phyloP scores from a whole-genome alignment of 2,888 invertebrate species.

The Euzophera pinguis region DNA sequence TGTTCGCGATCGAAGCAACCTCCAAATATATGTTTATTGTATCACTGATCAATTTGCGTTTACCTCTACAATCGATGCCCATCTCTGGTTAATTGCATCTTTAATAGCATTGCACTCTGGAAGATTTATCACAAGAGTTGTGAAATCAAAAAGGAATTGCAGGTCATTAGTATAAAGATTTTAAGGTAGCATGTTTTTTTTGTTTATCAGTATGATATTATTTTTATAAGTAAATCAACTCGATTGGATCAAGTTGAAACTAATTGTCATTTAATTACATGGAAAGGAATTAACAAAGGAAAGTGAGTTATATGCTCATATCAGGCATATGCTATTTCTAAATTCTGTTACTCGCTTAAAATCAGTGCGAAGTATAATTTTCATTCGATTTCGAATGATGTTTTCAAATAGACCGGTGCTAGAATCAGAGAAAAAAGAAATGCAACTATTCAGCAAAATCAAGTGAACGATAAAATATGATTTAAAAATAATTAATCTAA shows the following conservation, averaged over 20 bases:
- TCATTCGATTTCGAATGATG: too few relatives aligned
- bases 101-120: slow-evolving; percentile 33
- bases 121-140: slow-evolving; percentile 57
- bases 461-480: too few relatives aligned
- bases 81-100: slow-evolving; percentile 32
- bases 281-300: too few relatives aligned
- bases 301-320: too few relatives aligned
- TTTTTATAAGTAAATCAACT: slow-evolving; percentile 40
- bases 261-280: too few relatives aligned
- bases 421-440: too few relatives aligned
- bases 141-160: slow-evolving; percentile 49
- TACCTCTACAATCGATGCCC: slow-evolving; percentile 17
- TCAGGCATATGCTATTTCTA: too few relatives aligned
- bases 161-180: slow-evolving; percentile 59
- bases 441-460: too few relatives aligned
- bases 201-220: slow-evolving; percentile 29
- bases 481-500: too few relatives aligned
- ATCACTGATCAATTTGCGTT: slow-evolving; percentile 18
- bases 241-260: slow-evolving; percentile 24
- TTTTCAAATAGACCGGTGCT: too few relatives aligned
- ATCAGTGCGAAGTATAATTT: too few relatives aligned
- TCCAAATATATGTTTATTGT: slow-evolving; percentile 18
- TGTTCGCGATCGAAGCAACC: slow-evolving; percentile 20
- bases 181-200: slow-evolving; percentile 19
- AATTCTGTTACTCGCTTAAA: too few relatives aligned